Evolutionary conservation across 2,797 vertebrate genomes (phyloP).

Genomic region (Onychomys leucogaster): DNA sequence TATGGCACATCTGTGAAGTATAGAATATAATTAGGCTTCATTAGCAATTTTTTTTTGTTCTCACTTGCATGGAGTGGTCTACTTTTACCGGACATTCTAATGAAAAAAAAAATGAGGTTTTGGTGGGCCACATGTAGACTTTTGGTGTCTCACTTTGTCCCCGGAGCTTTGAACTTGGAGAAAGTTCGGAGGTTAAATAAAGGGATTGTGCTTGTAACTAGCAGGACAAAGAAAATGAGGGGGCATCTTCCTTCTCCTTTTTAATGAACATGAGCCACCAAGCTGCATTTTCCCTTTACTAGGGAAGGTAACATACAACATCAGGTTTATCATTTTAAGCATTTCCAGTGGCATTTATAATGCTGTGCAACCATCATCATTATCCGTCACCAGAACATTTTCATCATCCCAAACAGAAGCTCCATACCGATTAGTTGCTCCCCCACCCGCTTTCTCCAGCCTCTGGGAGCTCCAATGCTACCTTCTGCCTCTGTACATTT

Average conservation of each 20-base stretch:
- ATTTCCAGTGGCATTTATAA: background rate
- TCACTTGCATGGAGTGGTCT: slow-evolving; percentile 34
- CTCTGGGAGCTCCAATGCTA: background rate
- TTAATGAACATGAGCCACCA: background rate
- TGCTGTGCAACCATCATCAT: background rate
- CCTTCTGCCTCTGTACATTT: background rate
- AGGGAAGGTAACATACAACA: background rate
- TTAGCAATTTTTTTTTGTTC: slow-evolving; percentile 39
- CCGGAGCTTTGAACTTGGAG: slow-evolving; percentile 1
- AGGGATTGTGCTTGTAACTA: background rate
- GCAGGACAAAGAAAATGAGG: background rate
- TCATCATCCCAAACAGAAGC: background rate
- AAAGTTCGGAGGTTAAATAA: background rate
- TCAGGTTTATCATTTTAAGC: background rate
- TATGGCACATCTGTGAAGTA: background rate
- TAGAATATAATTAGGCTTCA: background rate
- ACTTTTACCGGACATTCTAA: slow-evolving; percentile 13
- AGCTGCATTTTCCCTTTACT: background rate
- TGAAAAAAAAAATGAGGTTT: background rate
- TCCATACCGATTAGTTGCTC: background rate
- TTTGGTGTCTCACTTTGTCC: background rate
- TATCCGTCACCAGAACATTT: background rate
- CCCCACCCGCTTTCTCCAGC: background rate
- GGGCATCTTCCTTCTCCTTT: background rate
- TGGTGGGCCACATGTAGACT: background rate